Conservation (phyloP, 1,140 invertebrate species). For the Ptiloglossa arizonensis region DNA sequence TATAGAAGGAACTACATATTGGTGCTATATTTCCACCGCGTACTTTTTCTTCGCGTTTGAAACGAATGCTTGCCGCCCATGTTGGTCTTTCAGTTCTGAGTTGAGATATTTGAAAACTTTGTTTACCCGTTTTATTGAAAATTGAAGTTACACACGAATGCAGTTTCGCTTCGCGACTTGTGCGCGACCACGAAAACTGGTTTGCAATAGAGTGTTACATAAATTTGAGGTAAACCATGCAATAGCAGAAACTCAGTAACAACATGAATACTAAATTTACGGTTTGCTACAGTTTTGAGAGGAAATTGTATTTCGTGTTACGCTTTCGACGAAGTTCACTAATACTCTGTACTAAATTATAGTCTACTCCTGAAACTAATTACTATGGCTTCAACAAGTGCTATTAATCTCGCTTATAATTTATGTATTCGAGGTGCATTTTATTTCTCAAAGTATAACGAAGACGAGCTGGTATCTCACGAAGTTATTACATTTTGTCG, state of each 20-base stretch:
- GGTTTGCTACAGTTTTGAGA: constrained; percentile 29
- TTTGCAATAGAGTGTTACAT: constrained; percentile 37
- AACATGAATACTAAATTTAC: constrained; percentile 39
- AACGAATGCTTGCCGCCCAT: background rate
- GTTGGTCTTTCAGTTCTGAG: background rate
- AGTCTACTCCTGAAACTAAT: constrained; percentile 23
- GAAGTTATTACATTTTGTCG: no score
- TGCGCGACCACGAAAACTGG: background rate
- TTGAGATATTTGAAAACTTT: constrained; percentile 9
- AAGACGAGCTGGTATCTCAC: background rate
- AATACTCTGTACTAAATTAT: constrained; percentile 17
- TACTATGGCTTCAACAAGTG: constrained; percentile 7
- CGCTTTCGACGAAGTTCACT: constrained; percentile 39
- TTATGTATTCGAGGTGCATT: background rate
- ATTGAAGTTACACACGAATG: background rate
- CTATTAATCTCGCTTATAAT: constrained; percentile 6
- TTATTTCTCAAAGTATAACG: background rate
- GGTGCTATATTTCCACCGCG: no score
- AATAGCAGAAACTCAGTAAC: constrained; percentile 38
- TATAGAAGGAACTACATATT: background rate
- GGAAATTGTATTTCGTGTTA: constrained; percentile 33
- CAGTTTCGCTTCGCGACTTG: background rate
- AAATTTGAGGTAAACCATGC: constrained; percentile 43
- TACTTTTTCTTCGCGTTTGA: background rate
- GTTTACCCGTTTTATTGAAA: constrained; percentile 21